Evolutionary conservation across 1,140 invertebrate species (phyloP).

Genomic region (Potamilus streckersoni): DNA sequence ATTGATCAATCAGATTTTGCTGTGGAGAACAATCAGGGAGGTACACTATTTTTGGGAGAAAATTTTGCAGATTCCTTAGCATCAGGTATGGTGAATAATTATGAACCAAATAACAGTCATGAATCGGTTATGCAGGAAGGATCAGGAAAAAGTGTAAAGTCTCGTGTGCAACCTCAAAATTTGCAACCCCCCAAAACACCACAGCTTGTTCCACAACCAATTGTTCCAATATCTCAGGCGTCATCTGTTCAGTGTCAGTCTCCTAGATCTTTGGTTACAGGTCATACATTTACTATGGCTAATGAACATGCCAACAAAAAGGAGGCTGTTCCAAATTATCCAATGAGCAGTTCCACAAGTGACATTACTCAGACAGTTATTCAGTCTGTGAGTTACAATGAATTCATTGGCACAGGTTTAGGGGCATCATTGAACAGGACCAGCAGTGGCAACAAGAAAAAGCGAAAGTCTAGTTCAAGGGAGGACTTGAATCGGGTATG

Average conservation of each 20-base stretch:
- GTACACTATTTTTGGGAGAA: too few species aligned
- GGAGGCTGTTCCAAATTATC: conserved; percentile 24
- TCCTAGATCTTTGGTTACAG: too few species aligned
- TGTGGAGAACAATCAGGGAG: too few species aligned
- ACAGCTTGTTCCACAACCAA: conserved; percentile 51
- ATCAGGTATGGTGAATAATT: too few species aligned
- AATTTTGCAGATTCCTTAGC: too few species aligned
- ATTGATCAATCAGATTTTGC: too few species aligned
- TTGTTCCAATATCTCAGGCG: conserved; percentile 43
- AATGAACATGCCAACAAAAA: too few species aligned
- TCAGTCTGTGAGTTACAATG: conserved; percentile 42
- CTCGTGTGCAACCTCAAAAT: too few species aligned
- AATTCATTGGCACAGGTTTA: conserved; percentile 26
- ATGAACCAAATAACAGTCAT: too few species aligned
- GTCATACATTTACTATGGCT: too few species aligned
- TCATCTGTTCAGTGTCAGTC: background rate
- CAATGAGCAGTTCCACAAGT: conserved; percentile 25
- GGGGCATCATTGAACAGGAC: background rate
- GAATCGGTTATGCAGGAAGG: too few species aligned
- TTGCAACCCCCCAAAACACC: conserved; percentile 37
- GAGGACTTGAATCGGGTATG: background rate
- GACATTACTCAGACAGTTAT: conserved; percentile 35
- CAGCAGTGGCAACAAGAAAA: conserved; percentile 2
- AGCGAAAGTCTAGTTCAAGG: conserved; percentile 7
- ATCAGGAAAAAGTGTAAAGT: too few species aligned